phyloP scores from a whole-genome alignment of 1,140 invertebrate genomes.

The Drosophila asahinai region DNA sequence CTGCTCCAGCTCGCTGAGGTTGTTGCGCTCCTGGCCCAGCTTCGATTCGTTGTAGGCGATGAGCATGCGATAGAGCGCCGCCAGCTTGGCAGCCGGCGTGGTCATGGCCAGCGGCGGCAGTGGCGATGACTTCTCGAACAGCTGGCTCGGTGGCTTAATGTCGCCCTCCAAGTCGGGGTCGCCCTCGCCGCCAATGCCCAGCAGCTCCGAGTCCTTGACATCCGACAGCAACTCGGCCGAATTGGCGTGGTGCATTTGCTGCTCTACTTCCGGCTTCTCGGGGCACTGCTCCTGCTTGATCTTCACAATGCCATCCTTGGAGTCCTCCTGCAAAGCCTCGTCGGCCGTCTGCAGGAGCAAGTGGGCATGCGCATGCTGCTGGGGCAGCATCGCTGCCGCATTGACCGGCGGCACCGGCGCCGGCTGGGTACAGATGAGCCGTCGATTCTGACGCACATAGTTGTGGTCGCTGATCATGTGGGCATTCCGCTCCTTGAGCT shows the following conservation, averaged over 20 bases:
- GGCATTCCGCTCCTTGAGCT: slow-evolving; percentile 80
- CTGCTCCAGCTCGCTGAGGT: slow-evolving; percentile 72
- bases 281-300: slow-evolving; percentile 77
- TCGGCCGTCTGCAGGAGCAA: slow-evolving; percentile 21
- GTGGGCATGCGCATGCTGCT: slow-evolving; percentile 23
- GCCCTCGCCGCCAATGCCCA: slow-evolving; percentile 43
- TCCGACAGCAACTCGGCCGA: slow-evolving; percentile 55
- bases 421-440: slow-evolving; percentile 71
- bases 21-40: slow-evolving; percentile 75
- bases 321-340: slow-evolving; percentile 60
- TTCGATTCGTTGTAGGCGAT: slow-evolving; percentile 81
- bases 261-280: slow-evolving; percentile 61
- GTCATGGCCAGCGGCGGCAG: slow-evolving; percentile 66
- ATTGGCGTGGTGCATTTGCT: slow-evolving; percentile 47
- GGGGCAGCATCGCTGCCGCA: slow-evolving; percentile 21
- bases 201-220: slow-evolving; percentile 61
- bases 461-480: slow-evolving; percentile 78
- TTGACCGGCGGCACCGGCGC: slow-evolving; percentile 16
- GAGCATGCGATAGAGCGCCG: slow-evolving; percentile 77
- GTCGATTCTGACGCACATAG: slow-evolving; percentile 80
- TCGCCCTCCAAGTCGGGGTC: slow-evolving; percentile 40
- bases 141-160: slow-evolving; percentile 59
- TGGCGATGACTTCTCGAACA: slow-evolving; percentile 57
- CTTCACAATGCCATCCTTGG: slow-evolving; percentile 78
- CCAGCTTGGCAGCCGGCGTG: slow-evolving; percentile 74